A percentile compares a stretch with the other conserved stretches of the same genome.
Evolutionary conservation across 2,888 invertebrate genomes (phyloP).

Genomic region (Ferrisia virgata): DNA sequence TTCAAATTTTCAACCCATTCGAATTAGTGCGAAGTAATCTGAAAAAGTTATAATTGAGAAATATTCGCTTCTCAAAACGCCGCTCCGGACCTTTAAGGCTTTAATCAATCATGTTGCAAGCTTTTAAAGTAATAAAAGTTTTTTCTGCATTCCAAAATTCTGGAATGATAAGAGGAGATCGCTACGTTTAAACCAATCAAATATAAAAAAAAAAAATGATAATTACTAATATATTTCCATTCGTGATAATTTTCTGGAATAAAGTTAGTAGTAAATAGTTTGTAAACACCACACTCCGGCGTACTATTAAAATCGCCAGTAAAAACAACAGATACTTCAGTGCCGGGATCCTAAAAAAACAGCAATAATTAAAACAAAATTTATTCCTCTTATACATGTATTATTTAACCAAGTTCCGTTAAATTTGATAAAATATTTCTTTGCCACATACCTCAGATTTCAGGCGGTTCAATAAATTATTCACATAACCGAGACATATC

Average conservation of each 20-base stretch:
- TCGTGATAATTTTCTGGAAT: slow-evolving; percentile 66
- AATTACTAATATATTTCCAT: slow-evolving; percentile 73
- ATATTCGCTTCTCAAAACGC: no score
- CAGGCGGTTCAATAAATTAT: slow-evolving; percentile 57
- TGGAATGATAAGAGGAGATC: no score
- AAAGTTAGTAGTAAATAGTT: slow-evolving; percentile 68
- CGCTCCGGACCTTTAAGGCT: no score
- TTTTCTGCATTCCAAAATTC: no score
- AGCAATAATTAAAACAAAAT: neutral
- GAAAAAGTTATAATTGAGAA: no score
- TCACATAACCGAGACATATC: slow-evolving; percentile 68
- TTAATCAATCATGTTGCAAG: no score
- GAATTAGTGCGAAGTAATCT: no score
- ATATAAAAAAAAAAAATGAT: no score
- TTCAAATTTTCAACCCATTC: no score
- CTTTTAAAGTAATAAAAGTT: no score
- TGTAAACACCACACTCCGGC: slow-evolving; percentile 77
- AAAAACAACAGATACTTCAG: slow-evolving; percentile 67
- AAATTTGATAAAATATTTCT: neutral
- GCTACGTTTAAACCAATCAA: no score
- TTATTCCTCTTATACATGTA: neutral
- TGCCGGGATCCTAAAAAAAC: slow-evolving; percentile 53
- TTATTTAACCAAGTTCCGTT: no score
- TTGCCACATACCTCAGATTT: slow-evolving; percentile 49
- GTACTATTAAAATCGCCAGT: slow-evolving; percentile 93